Percentiles rank a stretch among this genome's conserved stretches.
phyloP scores from a whole-genome alignment of 2,888 invertebrate species.

The Lycophotia porphyrea region DNA sequence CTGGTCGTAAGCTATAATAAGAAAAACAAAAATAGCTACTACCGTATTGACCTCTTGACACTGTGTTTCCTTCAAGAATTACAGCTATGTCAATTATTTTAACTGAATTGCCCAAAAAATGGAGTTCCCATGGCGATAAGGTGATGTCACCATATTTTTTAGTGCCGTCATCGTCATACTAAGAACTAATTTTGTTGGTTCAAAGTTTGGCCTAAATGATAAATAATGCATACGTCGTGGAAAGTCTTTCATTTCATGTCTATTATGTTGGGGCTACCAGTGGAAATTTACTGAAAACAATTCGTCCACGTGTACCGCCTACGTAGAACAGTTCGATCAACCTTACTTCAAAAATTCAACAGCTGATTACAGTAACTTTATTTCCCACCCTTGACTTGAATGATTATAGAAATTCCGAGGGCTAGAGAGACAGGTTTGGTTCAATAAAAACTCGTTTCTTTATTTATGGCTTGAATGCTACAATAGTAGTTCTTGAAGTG shows the following conservation, averaged over 20 bases:
- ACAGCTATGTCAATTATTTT: constrained; percentile 9
- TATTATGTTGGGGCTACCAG: constrained; percentile 16
- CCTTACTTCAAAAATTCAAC: constrained; percentile 31
- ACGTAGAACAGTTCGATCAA: constrained; percentile 50
- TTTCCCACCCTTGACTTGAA: constrained; percentile 49
- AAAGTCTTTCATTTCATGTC: constrained; percentile 43
- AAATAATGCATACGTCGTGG: constrained; percentile 47
- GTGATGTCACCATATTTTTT: constrained; percentile 39
- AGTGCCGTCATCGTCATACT: constrained; percentile 35
- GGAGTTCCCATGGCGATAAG: constrained; percentile 26
- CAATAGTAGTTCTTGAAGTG: constrained; percentile 39
- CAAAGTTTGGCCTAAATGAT: constrained; percentile 33
- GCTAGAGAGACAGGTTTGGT: constrained; percentile 49
- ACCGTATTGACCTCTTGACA: not conserved
- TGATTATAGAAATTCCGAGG: constrained; percentile 24
- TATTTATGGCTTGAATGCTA: constrained; percentile 25
- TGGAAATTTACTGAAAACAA: constrained; percentile 34
- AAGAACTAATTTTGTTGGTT: constrained; percentile 11
- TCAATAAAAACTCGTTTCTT: constrained; percentile 36
- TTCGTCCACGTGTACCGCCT: not conserved
- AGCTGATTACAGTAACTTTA: not conserved
- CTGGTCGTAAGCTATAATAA: constrained; percentile 3
- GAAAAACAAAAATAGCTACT: not conserved
- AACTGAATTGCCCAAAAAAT: constrained; percentile 14
- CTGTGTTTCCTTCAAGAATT: not conserved